Evolutionary conservation across 2,888 invertebrate genomes (phyloP).

Genomic region (Pristionchus entomophagus): DNA sequence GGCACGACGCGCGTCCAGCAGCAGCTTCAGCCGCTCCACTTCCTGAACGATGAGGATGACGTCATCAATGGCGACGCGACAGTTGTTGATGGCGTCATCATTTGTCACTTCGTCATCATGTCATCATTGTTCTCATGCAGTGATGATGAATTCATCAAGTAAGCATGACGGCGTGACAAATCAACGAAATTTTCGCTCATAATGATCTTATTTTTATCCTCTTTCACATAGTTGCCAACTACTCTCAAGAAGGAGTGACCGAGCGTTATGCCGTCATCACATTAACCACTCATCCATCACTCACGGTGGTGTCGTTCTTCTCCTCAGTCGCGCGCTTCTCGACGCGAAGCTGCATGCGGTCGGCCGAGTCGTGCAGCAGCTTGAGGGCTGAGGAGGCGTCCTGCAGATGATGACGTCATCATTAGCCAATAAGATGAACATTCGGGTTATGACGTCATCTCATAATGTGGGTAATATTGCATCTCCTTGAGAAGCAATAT

Average conservation of each 20-base stretch:
- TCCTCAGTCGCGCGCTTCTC: constrained; percentile 40
- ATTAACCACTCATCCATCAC: not conserved
- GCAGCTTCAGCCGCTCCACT: constrained; percentile 2
- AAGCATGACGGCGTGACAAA: no score
- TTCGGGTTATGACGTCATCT: not conserved
- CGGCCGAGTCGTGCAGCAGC: constrained; percentile 32
- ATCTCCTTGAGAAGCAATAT: not conserved
- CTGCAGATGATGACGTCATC: not conserved
- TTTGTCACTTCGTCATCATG: no score
- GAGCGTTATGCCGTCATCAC: no score
- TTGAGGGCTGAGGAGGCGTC: not conserved
- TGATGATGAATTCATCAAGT: no score
- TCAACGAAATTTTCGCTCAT: no score
- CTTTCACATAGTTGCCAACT: no score
- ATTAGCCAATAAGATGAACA: not conserved
- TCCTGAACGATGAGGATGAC: not conserved
- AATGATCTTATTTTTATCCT: no score
- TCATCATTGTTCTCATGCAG: no score
- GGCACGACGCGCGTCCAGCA: constrained; percentile 6
- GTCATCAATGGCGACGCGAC: not conserved
- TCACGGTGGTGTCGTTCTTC: constrained; percentile 28
- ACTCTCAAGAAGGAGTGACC: no score
- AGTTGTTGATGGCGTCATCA: no score
- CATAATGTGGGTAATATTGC: not conserved
- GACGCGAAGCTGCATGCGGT: constrained; percentile 41